Conservation (phyloP, 2,797 vertebrate genomes). For the Notolepis coatsorum region DNA sequence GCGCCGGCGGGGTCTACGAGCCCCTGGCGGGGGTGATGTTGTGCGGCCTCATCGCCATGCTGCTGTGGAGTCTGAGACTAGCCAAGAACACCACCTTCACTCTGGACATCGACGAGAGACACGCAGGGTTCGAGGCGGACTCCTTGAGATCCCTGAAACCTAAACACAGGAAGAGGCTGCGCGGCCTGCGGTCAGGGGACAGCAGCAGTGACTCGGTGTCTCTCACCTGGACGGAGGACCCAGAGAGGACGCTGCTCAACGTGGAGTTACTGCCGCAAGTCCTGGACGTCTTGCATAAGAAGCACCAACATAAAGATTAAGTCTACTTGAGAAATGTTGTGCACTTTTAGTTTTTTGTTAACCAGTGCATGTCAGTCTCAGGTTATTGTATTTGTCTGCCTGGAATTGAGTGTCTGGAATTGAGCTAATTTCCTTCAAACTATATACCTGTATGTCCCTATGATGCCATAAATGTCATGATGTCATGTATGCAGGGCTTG, state of each 20-base stretch:
- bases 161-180: constrained; percentile 65
- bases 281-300: constrained; percentile 72
- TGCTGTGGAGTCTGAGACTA: constrained; percentile 73
- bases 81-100: constrained; percentile 73
- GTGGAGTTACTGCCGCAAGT: constrained; percentile 81
- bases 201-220: constrained; percentile 5
- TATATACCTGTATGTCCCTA: too few species aligned
- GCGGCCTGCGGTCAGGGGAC: background rate
- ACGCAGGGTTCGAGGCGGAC: constrained; percentile 42
- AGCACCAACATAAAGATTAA: constrained; percentile 83
- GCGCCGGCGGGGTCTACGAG: constrained; percentile 31
- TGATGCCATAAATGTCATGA: too few species aligned
- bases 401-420: too few species aligned
- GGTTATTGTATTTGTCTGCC: too few species aligned
- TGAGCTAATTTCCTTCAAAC: too few species aligned
- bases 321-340: constrained; percentile 43
- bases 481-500: too few species aligned
- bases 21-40: constrained; percentile 47
- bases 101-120: constrained; percentile 68
- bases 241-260: constrained; percentile 54
- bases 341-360: too few species aligned
- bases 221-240: constrained; percentile 20
- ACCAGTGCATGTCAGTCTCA: too few species aligned
- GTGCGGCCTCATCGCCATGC: constrained; percentile 62
- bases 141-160: constrained; percentile 68